phyloP scores from a whole-genome alignment of 1,140 invertebrate genomes.

The Goniozus legneri region DNA sequence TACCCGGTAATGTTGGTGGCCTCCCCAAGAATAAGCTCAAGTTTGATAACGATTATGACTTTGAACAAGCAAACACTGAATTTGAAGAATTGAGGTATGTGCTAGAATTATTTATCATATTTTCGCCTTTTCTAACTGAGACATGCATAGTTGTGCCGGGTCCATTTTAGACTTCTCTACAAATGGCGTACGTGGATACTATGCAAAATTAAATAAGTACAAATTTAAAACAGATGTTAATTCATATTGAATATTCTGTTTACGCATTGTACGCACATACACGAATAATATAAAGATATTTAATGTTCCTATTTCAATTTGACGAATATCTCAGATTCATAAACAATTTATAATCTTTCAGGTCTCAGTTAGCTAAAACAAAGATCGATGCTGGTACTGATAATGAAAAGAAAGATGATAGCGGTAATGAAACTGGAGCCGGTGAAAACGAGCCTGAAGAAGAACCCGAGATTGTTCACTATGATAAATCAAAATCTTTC shows the following conservation, averaged over 20 bases:
- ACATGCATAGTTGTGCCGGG: constrained; percentile 33
- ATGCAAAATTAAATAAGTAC: constrained; percentile 35
- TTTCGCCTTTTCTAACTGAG: not conserved
- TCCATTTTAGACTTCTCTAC: constrained; percentile 30
- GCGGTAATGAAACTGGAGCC: constrained; percentile 77
- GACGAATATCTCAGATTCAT: constrained; percentile 1
- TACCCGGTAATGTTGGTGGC: constrained; percentile 34
- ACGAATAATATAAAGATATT: not conserved
- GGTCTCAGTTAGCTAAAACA: constrained; percentile 75
- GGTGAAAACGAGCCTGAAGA: constrained; percentile 76
- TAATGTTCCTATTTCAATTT: constrained; percentile 1
- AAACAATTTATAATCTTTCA: constrained; percentile 18
- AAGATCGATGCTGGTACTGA: constrained; percentile 70
- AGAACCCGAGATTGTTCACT: constrained; percentile 70
- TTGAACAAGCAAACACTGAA: constrained; percentile 94
- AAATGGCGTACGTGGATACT: constrained; percentile 36
- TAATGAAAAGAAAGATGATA: constrained; percentile 80
- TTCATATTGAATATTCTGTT: constrained; percentile 11
- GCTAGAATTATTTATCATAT: not conserved
- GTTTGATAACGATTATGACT: constrained; percentile 96
- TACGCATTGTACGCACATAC: constrained; percentile 37
- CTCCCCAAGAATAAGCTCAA: constrained; percentile 72
- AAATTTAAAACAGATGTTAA: constrained; percentile 28
- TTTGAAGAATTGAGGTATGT: constrained; percentile 83
- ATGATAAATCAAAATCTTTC: constrained; percentile 97